Conservation (phyloP, 2,888 invertebrate genomes). For the Liopterus haemorrhoidalis region DNA sequence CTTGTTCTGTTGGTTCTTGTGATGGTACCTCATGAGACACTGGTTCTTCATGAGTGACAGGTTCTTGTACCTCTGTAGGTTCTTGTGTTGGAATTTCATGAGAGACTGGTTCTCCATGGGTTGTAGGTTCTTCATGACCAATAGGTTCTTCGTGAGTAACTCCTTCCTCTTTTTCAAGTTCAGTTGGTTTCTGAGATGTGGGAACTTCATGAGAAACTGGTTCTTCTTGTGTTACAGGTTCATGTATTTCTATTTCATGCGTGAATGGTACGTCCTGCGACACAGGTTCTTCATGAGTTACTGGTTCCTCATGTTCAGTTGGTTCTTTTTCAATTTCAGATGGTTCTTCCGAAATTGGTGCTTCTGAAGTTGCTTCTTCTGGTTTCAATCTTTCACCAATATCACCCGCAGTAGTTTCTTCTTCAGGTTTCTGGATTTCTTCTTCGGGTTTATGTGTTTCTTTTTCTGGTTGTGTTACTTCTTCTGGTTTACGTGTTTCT, state of each 20-base stretch:
- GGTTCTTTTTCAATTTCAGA: slow-evolving; percentile 7
- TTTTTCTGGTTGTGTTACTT: slow-evolving; percentile 9
- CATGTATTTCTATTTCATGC: slow-evolving; percentile 5
- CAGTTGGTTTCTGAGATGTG: slow-evolving; percentile 21
- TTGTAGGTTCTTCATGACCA: slow-evolving; percentile 28
- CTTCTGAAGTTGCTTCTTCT: slow-evolving; percentile 25
- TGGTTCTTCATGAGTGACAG: slow-evolving; percentile 6
- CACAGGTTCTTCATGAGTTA: slow-evolving; percentile 20
- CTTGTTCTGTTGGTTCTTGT: slow-evolving; percentile 17
- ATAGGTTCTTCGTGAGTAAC: slow-evolving; percentile 12
- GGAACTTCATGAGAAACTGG: neutral
- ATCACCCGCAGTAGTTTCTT: slow-evolving; percentile 9
- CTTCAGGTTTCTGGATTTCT: slow-evolving; percentile 18
- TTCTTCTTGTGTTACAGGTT: neutral
- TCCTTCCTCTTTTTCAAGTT: no score
- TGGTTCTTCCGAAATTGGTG: slow-evolving; percentile 15
- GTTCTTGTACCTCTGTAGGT: slow-evolving; percentile 14
- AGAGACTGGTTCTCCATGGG: slow-evolving; percentile 6
- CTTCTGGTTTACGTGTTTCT: slow-evolving; percentile 9
- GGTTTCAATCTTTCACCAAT: slow-evolving; percentile 19
- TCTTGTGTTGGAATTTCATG: slow-evolving; percentile 8
- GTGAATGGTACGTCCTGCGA: slow-evolving; percentile 17
- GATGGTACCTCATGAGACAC: slow-evolving; percentile 2
- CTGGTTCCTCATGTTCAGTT: slow-evolving; percentile 7
- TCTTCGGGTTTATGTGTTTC: slow-evolving; percentile 16